Percentiles rank a stretch among this genome's conserved stretches.
Conservation (phyloP, 2,797 vertebrate genomes). For the Notoglanidium macrostoma region DNA sequence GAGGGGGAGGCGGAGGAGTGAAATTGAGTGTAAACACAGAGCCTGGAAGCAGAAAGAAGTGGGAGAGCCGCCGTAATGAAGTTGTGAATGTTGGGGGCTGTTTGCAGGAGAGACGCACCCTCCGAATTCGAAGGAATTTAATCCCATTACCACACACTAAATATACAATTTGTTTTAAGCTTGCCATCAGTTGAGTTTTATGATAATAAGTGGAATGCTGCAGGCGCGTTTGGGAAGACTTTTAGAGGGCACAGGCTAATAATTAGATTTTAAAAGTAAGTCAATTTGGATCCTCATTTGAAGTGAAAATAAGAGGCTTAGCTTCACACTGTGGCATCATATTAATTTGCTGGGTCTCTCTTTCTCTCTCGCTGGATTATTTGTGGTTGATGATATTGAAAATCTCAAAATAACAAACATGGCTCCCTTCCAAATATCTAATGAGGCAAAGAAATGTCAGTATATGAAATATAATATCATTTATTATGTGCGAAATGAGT, state of each 20-base stretch:
- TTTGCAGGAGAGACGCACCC: conserved; percentile 66
- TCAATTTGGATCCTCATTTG: conserved; percentile 78
- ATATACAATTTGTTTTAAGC: conserved; percentile 84
- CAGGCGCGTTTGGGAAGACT: conserved; percentile 74
- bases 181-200: conserved; percentile 78
- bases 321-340: conserved; percentile 70
- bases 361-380: conserved; percentile 63
- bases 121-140: conserved; percentile 75
- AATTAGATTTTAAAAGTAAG: conserved; percentile 81
- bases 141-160: conserved; percentile 81
- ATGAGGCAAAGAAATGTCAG: conserved; percentile 4
- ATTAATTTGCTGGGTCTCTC: conserved; percentile 73
- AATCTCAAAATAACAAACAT: conserved; percentile 53
- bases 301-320: conserved; percentile 79
- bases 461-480: conserved; percentile 28
- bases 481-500: conserved; percentile 41
- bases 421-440: conserved; percentile 40
- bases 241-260: conserved; percentile 79
- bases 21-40: conserved; percentile 76
- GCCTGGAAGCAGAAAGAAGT: conserved; percentile 66
- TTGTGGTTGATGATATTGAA: conserved; percentile 37
- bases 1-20: conserved; percentile 61
- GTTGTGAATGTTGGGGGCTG: conserved; percentile 69
- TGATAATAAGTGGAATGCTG: conserved; percentile 76
- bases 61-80: conserved; percentile 75